Evolutionary conservation across 1,140 invertebrate genomes (phyloP).

Genomic region (Pogonognathellus flavescens): DNA sequence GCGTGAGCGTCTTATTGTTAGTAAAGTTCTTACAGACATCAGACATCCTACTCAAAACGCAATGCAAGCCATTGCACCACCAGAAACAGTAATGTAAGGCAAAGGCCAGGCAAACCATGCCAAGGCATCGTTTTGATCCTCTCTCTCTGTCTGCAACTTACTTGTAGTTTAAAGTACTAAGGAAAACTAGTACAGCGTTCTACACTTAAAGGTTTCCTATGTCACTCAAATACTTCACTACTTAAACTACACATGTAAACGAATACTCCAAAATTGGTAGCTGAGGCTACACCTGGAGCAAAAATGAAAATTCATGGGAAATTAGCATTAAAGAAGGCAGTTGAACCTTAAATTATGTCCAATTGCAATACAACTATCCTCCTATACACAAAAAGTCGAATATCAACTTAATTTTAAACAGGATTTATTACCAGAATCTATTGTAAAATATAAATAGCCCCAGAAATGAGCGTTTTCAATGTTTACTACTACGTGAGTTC

Average conservation of each 20-base stretch:
- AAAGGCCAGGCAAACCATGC: conserved; percentile 2
- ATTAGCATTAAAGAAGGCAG: conserved; percentile 44
- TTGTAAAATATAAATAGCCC: not conserved
- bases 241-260: not conserved
- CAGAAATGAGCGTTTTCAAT: no score
- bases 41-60: not conserved
- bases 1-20: no score
- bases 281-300: conserved; percentile 4
- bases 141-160: not conserved
- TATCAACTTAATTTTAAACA: not conserved
- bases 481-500: no score
- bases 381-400: not conserved
- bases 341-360: conserved; percentile 8
- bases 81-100: not conserved
- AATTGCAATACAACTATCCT: not conserved
- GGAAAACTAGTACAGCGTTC: not conserved
- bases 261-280: not conserved
- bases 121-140: not conserved
- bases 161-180: not conserved
- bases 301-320: conserved; percentile 49
- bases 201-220: not conserved
- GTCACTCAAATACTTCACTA: conserved; percentile 1
- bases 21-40: not conserved
- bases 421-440: not conserved
- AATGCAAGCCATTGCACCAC: conserved; percentile 37